Evolutionary conservation across 2,888 invertebrate genomes (phyloP).

Genomic region (Lapara coniferarum): DNA sequence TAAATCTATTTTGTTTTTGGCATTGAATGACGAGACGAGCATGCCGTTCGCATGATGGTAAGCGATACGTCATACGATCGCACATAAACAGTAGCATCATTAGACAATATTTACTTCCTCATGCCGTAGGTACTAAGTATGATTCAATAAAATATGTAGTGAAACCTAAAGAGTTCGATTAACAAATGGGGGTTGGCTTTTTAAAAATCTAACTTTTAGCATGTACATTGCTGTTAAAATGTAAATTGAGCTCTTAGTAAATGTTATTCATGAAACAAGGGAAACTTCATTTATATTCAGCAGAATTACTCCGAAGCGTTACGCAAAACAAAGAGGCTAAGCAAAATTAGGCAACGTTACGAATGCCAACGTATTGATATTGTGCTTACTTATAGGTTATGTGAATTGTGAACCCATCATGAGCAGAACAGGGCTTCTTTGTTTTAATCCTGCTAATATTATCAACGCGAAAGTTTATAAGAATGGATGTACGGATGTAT

Average conservation of each 20-base stretch:
- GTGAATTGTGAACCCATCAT: neutral
- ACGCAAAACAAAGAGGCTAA: slow-evolving; percentile 58
- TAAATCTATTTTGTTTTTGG: no score
- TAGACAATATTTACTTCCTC: no score
- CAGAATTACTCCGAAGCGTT: slow-evolving; percentile 62
- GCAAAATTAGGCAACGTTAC: slow-evolving; percentile 58
- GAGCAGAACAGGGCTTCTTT: slow-evolving; percentile 6
- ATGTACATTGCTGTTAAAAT: slow-evolving; percentile 57
- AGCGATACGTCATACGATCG: no score
- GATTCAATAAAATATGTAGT: no score
- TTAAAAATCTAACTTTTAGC: slow-evolving; percentile 45
- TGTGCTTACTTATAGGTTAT: slow-evolving; percentile 13
- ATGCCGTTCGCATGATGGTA: no score
- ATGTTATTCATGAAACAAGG: slow-evolving; percentile 75
- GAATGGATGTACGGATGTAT: no score
- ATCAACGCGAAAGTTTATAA: no score
- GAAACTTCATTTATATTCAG: slow-evolving; percentile 74
- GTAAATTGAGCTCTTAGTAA: slow-evolving; percentile 68
- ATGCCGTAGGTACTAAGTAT: no score
- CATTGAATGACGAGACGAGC: no score
- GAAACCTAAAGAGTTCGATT: neutral
- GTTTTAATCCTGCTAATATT: no score
- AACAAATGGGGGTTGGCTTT: neutral
- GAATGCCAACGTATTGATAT: slow-evolving; percentile 44
- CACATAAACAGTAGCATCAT: no score